A percentile compares a stretch with the other conserved stretches of the same genome.
These are phyloP conservation scores for Rhamphomyia laevipes DNA, from an alignment of 2,888 invertebrate species.

Conservation along the genomic window DNA sequence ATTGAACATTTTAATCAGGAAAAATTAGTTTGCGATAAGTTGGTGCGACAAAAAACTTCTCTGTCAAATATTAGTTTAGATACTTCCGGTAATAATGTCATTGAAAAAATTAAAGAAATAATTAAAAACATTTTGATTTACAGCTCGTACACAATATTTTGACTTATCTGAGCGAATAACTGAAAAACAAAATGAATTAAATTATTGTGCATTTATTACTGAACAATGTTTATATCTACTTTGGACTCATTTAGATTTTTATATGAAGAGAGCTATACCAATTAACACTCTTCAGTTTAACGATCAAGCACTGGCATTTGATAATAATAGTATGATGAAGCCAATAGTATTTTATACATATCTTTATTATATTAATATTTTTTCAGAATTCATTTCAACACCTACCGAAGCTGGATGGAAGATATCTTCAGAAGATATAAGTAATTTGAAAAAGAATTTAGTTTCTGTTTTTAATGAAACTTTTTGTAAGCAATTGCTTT, in stretches of 20 bases:
- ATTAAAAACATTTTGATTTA: conserved; percentile 16
- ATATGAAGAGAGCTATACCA: conserved; percentile 50
- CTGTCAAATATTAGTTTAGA: conserved; percentile 43
- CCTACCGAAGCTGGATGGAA: conserved; percentile 44
- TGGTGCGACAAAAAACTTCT: conserved; percentile 39
- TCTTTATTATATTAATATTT: conserved; percentile 2
- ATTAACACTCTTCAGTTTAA: conserved; percentile 25
- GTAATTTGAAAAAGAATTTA: conserved; percentile 57
- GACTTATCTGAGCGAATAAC: conserved; percentile 42
- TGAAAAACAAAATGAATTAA: conserved; percentile 48
- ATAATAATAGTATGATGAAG: conserved; percentile 6
- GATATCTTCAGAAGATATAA: conserved; percentile 48
- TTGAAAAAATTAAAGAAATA: not conserved
- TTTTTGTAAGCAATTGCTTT: conserved; percentile 61
- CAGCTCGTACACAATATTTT: conserved; percentile 30
- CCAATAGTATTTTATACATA: not conserved
- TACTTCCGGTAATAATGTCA: conserved; percentile 27
- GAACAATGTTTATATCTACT: conserved; percentile 62
- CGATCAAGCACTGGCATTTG: conserved; percentile 13
- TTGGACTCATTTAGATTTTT: conserved; percentile 65
- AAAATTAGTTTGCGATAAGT: conserved; percentile 40
- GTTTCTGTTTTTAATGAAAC: conserved; percentile 65
- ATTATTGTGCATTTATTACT: conserved; percentile 51
- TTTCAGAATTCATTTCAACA: conserved; percentile 35
- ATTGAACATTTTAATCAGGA: conserved; percentile 44